Base-by-base conservation (phyloP, 2,888 invertebrate genomes). In the Cremastinae sp. region DNA sequence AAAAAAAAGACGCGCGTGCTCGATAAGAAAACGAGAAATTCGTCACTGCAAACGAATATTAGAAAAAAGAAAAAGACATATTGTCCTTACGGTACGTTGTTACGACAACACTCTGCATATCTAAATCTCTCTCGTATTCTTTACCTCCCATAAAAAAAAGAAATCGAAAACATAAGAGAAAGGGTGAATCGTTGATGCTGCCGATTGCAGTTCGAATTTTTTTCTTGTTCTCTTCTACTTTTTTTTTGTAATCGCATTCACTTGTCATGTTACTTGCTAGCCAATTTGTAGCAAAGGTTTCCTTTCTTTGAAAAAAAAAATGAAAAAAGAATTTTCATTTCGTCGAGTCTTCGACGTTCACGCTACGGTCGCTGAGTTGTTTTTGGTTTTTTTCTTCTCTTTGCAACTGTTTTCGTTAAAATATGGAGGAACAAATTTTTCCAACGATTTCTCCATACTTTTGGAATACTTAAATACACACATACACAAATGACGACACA, bases 111-210 rank as follows among this genome's bases (percentile, higher is more conserved):
- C 77, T 77, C 74, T 79, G 75, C 75, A 76, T 76, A 76, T 76
- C 75, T 76, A 72, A 76, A 76, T 72, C 64, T 68, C 77, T 75
- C 79, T 75, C 79, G 75, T 75, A 75, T 79, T 73, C 72, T 65
- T 68, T 74, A 77, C 68, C 45, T 39, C 16, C 37, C 51, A 49
- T 45, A 66, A 66, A 65, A 70, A 51, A 49, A 35, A 39, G 47
- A 37, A 49, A 68, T 16, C 14, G 37, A 75, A 61, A 37, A 20
- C 10, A 16, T 8, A 43, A 28, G n/a, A 20, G 22, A 16, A 28
- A 28, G 2, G 28, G 5, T 28, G 28, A 28, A 28, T 28, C 73
- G 37, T 61, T 43, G 45, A 53, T 20, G 5, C 35, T 66, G 45
- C 59, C 37, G 45, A 64, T 51, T 16, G 47, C 49, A 51, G 28